A percentile compares a stretch with the other conserved stretches of the same genome.
Evolutionary conservation across 2,888 invertebrate species (phyloP).

Genomic region (Pelosia muscerda): DNA sequence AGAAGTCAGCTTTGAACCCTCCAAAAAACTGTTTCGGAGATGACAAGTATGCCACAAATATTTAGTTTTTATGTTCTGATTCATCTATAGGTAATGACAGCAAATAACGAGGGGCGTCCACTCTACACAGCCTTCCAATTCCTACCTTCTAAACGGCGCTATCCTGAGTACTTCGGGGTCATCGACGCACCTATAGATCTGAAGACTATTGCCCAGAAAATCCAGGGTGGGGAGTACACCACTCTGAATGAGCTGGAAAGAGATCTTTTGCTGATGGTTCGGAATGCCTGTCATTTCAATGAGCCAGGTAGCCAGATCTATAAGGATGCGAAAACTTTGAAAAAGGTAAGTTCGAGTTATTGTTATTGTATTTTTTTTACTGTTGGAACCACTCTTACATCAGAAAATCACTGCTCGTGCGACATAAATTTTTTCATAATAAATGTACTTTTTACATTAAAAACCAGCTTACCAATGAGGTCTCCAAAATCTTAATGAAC

Average conservation of each 20-base stretch:
- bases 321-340: conserved; percentile 96
- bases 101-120: conserved; percentile 94
- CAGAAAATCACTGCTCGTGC: too few species aligned
- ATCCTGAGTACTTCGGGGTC: conserved; percentile 98
- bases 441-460: too few species aligned
- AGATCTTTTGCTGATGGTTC: conserved; percentile 95
- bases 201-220: conserved; percentile 96
- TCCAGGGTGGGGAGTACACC: conserved; percentile 94
- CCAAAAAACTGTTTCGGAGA: not conserved
- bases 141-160: conserved; percentile 96
- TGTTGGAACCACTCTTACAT: too few species aligned
- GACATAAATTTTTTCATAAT: too few species aligned
- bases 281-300: conserved; percentile 98
- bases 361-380: not conserved
- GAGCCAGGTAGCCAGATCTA: conserved; percentile 98
- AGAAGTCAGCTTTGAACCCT: too few species aligned
- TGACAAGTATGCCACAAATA: too few species aligned
- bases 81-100: conserved; percentile 90
- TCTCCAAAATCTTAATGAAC: too few species aligned
- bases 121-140: conserved; percentile 96
- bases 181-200: conserved; percentile 98
- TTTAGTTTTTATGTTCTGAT: not conserved
- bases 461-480: too few species aligned
- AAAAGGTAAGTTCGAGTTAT: conserved; percentile 89
- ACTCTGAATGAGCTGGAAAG: conserved; percentile 94